These are phyloP conservation scores for Anthopleura sola DNA, from an alignment of 64 coral and sea anemone species.

Conservation along the genomic window DNA sequence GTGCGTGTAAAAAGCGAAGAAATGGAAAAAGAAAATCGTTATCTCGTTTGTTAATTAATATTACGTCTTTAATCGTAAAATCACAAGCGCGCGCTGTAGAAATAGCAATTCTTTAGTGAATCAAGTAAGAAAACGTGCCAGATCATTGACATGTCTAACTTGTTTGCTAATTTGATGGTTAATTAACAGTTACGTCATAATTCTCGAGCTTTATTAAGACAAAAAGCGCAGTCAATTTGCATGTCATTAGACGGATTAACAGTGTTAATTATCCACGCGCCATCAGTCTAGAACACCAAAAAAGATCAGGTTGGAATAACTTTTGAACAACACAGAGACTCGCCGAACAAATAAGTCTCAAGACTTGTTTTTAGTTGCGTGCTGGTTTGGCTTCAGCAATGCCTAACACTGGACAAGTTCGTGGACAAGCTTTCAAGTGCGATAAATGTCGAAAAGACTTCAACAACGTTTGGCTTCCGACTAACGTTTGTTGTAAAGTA, in stretches of 20 bases:
- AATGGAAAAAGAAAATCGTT: too few species aligned
- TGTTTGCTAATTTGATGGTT: background rate
- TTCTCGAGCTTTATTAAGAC: background rate
- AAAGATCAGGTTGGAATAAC: background rate
- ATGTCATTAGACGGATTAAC: background rate
- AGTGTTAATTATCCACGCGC: background rate
- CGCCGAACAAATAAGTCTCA: background rate
- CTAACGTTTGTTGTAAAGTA: slow-evolving; percentile 83
- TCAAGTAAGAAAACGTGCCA: too few species aligned
- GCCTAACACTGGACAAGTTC: slow-evolving; percentile 83
- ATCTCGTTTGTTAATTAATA: too few species aligned
- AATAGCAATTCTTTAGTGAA: too few species aligned
- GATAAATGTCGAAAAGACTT: slow-evolving; percentile 84
- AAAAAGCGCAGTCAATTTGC: background rate
- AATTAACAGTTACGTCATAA: slow-evolving; percentile 2
- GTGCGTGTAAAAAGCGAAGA: too few species aligned
- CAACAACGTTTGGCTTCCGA: slow-evolving; percentile 80
- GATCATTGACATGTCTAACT: too few species aligned
- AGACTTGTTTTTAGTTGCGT: background rate
- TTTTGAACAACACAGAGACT: background rate
- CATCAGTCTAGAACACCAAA: background rate
- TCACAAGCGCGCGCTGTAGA: too few species aligned
- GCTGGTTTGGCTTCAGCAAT: slow-evolving; percentile 20
- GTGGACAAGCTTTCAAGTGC: slow-evolving; percentile 78
- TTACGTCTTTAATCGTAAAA: too few species aligned